Evolutionary conservation across 2,888 invertebrate species (phyloP), one percentile per base, ranked within the genome.

Genomic region (Agriotes lineatus): DNA sequence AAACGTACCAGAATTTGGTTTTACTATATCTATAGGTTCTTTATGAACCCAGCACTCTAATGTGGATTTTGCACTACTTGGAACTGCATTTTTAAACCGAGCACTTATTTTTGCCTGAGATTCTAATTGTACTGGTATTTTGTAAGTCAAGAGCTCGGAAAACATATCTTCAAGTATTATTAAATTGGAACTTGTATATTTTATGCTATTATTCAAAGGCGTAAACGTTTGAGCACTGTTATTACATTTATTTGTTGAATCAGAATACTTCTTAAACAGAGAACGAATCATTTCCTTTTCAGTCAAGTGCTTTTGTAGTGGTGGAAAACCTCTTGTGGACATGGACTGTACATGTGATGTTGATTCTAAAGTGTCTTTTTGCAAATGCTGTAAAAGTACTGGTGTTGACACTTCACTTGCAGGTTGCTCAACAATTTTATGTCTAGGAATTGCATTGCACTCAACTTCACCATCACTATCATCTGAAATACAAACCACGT

Each of bases 381-480:
- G 4, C 9, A 44, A 10, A 10, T 35, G 35, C 10, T 16, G 16
- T 19, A 7, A 7, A 3, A 3, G 4, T 1, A 19, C 7, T 14
- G 25, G 14, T 12, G 30, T 4, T 12, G 9, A 16, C 4, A 6
- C 7, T 9, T 25, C 30, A 30, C 9, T 7, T 25, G n/a, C 10
- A 10, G 37, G 37, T n/a, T 39, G 10, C 14, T 19, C 19, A 1
- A 20, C 20, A 22, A 48, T 22, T 16, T 2, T 16, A 16, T 16
- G 33, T 5, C 1, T 14, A 7, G 52, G 18, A 10, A 33, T 33
- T 30, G 16, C 18, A 1, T 10, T n/a, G 20, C 39, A 57, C 3
- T 57, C 12, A 2, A 61, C 16, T 12, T 30, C 35, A 14, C 37
- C 37, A 37, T 61, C 35, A n/a, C 48, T 48, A 12, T 61, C 60